A percentile compares a stretch with the other conserved stretches of the same genome.
Evolutionary conservation across 2,888 invertebrate species (phyloP).

Genomic region (Apodemia hepburni): DNA sequence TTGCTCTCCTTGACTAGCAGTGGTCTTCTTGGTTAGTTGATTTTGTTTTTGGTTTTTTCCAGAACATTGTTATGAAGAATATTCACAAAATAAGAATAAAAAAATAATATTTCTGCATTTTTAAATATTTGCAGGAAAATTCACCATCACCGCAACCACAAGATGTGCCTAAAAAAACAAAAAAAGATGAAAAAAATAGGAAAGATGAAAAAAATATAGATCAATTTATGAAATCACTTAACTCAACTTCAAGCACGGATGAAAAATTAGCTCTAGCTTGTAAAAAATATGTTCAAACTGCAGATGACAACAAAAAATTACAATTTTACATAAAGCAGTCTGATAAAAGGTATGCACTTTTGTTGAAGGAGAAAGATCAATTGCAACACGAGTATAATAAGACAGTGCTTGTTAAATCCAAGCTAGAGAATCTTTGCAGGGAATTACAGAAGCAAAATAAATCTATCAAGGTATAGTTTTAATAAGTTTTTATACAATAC

Average conservation of each 20-base stretch:
- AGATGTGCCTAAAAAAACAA: slow-evolving; percentile 53
- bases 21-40: no score
- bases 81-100: no score
- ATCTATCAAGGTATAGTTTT: slow-evolving; percentile 85
- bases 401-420: slow-evolving; percentile 88
- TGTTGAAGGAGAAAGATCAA: slow-evolving; percentile 89
- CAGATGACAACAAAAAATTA: slow-evolving; percentile 85
- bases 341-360: slow-evolving; percentile 79
- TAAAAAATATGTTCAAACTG: slow-evolving; percentile 87
- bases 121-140: slow-evolving; percentile 44
- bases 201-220: slow-evolving; percentile 82
- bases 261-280: slow-evolving; percentile 86
- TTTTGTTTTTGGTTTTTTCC: no score
- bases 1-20: no score
- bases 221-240: slow-evolving; percentile 83
- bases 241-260: slow-evolving; percentile 78
- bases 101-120: neutral
- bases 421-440: slow-evolving; percentile 93
- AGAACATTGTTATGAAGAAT: no score
- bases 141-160: slow-evolving; percentile 39
- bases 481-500: neutral
- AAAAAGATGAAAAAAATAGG: slow-evolving; percentile 60
- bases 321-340: slow-evolving; percentile 79
- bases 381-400: slow-evolving; percentile 91
- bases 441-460: slow-evolving; percentile 97